These are phyloP conservation scores for Phylloscopus whistleri DNA, from an alignment of 2,113 vertebrate species.

Conservation along the genomic window DNA sequence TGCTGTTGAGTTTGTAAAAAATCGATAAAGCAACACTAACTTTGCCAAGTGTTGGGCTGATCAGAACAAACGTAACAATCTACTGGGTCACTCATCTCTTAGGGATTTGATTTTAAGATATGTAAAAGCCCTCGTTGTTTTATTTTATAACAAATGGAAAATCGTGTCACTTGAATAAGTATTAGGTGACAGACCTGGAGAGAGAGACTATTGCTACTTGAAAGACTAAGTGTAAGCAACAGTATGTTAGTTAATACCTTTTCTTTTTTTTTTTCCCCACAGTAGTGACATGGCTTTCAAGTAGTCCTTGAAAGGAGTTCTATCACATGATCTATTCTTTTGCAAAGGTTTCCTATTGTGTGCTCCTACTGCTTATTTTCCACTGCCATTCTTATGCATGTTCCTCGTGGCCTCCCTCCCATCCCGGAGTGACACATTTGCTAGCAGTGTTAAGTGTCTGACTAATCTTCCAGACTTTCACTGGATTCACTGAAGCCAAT, in stretches of 20 bases:
- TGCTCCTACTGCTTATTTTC: neutral
- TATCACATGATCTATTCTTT: neutral
- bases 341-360: neutral
- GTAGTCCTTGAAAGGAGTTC: neutral
- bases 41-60: neutral
- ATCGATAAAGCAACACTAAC: neutral
- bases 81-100: neutral
- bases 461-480: constrained; percentile 20
- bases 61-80: fast-evolving
- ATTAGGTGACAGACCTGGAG: neutral
- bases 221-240: neutral
- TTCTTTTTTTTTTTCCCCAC: neutral
- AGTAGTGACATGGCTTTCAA: neutral
- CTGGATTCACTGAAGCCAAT: neutral
- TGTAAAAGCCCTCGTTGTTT: neutral
- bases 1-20: neutral
- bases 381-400: neutral
- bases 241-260: neutral
- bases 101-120: neutral
- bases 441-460: neutral
- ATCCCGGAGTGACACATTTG: neutral
- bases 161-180: neutral
- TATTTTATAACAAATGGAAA: neutral
- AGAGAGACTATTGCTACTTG: neutral
- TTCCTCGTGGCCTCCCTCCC: neutral